phyloP scores from a whole-genome alignment of 2,113 vertebrate genomes.

The Aramus guarauna region DNA sequence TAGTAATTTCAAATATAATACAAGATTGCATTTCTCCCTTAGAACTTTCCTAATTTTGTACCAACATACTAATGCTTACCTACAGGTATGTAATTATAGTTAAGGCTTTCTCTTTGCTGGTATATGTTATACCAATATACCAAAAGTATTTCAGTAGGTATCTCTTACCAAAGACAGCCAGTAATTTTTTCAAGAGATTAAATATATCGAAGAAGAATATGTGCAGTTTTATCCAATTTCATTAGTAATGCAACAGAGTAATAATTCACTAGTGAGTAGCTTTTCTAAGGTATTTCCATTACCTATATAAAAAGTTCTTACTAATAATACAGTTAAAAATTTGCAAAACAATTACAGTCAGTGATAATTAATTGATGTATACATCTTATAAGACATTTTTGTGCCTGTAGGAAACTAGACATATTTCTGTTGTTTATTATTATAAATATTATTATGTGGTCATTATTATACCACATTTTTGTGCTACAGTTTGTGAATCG shows the following conservation, averaged over 20 bases:
- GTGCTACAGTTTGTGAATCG: neutral
- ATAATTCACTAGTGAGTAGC: neutral
- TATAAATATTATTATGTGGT: neutral
- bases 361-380: neutral
- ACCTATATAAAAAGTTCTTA: neutral
- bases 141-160: neutral
- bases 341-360: neutral
- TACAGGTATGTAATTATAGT: neutral
- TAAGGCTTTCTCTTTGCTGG: neutral
- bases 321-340: neutral
- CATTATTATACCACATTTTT: neutral
- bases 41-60: neutral
- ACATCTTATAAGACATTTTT: neutral
- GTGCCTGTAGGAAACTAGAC: neutral
- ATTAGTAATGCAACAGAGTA: neutral
- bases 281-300: neutral
- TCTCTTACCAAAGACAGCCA: neutral
- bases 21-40: neutral
- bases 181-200: neutral
- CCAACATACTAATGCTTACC: neutral
- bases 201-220: neutral
- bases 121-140: neutral
- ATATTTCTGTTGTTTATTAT: neutral
- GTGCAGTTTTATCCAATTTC: neutral
- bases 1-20: neutral